These are phyloP conservation scores for Caenorhabditis becei DNA, from an alignment of 2,888 invertebrate genomes.

Conservation along the genomic window DNA sequence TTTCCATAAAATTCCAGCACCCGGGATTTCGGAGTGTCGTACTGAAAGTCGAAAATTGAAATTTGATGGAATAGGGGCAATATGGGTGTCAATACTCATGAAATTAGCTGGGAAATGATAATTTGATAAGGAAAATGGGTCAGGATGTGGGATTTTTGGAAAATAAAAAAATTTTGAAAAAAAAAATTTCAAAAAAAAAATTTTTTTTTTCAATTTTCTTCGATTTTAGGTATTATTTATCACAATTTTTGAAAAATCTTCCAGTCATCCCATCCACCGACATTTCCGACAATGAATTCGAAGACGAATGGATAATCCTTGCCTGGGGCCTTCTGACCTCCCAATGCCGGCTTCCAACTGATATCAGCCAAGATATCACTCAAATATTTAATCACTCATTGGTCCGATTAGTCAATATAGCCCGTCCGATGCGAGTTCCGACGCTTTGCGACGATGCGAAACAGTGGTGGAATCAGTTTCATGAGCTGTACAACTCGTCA, in stretches of 20 bases:
- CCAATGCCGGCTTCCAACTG: constrained; percentile 40
- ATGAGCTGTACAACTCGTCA: constrained; percentile 47
- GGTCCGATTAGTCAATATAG: constrained; percentile 45
- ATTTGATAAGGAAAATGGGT: background rate
- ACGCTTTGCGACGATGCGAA: constrained; percentile 24
- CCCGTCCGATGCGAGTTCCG: constrained; percentile 46
- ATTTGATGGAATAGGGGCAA: background rate
- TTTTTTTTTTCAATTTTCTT: too few relatives aligned
- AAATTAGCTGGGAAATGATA: background rate
- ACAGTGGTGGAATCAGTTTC: constrained; percentile 48
- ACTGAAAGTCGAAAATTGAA: background rate
- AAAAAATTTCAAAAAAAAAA: background rate
- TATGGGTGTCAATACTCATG: constrained; percentile 4
- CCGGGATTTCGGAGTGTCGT: background rate
- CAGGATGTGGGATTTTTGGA: too few relatives aligned
- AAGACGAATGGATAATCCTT: constrained; percentile 66
- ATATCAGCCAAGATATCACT: constrained; percentile 13
- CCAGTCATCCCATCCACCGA: constrained; percentile 29
- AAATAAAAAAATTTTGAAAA: background rate
- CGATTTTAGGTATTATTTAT: too few relatives aligned
- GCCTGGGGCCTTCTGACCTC: constrained; percentile 62
- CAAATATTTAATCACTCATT: constrained; percentile 49
- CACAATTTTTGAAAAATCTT: too few relatives aligned
- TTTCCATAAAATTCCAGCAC: too few relatives aligned
- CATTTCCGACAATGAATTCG: constrained; percentile 54